These are phyloP conservation scores for Emydocephalus ijimae DNA, from an alignment of 2,113 vertebrate genomes.

Conservation along the genomic window DNA sequence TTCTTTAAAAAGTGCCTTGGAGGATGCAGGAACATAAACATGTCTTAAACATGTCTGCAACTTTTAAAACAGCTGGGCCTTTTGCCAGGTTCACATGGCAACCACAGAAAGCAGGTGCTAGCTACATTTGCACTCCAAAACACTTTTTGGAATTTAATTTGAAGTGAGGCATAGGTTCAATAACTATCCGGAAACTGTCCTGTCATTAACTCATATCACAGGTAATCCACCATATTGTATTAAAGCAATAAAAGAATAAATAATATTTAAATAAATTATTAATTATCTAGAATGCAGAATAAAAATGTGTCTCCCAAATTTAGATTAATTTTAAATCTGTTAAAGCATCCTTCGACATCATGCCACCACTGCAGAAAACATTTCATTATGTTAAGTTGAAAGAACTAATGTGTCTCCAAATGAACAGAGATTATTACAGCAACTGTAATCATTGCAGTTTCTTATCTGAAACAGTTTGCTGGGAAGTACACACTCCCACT, in stretches of 20 bases:
- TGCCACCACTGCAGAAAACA: neutral
- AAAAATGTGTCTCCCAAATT: neutral
- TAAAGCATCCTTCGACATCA: neutral
- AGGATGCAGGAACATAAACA: neutral
- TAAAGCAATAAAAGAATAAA: neutral
- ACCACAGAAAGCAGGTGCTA: neutral
- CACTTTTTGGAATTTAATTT: neutral
- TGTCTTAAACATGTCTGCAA: neutral
- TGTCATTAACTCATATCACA: neutral
- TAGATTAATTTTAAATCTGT: neutral
- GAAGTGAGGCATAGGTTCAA: neutral
- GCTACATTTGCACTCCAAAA: neutral
- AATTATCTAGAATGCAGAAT: neutral
- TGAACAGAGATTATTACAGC: neutral
- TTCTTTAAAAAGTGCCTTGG: neutral
- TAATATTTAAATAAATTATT: conserved; percentile 5
- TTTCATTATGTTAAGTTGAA: neutral
- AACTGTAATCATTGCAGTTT: neutral
- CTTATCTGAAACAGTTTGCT: neutral
- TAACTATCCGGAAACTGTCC: neutral
- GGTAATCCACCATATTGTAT: neutral
- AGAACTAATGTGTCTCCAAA: neutral
- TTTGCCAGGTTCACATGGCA: neutral
- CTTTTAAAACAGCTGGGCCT: neutral
- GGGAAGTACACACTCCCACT: neutral